These are phyloP conservation scores for Zaprionus nigranus DNA, from an alignment of 1,140 invertebrate genomes.

Conservation along the genomic window DNA sequence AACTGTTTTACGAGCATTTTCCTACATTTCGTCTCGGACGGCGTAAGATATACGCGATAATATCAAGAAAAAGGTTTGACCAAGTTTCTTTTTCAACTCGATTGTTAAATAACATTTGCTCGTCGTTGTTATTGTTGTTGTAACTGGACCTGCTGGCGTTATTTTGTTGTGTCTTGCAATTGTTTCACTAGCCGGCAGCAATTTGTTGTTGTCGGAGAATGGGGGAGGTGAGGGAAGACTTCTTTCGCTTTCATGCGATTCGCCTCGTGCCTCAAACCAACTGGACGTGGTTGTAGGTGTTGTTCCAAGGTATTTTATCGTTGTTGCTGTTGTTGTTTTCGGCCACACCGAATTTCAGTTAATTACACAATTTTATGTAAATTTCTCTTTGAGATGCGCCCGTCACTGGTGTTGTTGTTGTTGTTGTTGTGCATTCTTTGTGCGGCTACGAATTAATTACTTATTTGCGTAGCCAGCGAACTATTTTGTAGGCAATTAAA, in stretches of 20 bases:
- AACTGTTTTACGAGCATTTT: slow-evolving; percentile 56
- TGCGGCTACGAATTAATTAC: slow-evolving; percentile 73
- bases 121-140: slow-evolving; percentile 35
- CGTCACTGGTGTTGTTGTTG: slow-evolving; percentile 26
- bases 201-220: slow-evolving; percentile 35
- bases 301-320: slow-evolving; percentile 56
- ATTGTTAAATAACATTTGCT: slow-evolving; percentile 72
- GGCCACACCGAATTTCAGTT: slow-evolving; percentile 51
- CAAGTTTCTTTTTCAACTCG: slow-evolving; percentile 68
- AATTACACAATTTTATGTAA: slow-evolving; percentile 82
- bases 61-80: slow-evolving; percentile 62
- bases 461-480: slow-evolving; percentile 71
- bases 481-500: slow-evolving; percentile 78
- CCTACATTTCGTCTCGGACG: slow-evolving; percentile 19
- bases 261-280: slow-evolving; percentile 31
- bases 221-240: slow-evolving; percentile 36
- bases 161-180: slow-evolving; percentile 41
- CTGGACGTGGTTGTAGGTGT: slow-evolving; percentile 61
- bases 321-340: slow-evolving; percentile 40
- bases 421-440: slow-evolving; percentile 65
- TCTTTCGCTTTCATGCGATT: slow-evolving; percentile 59
- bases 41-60: slow-evolving; percentile 45
- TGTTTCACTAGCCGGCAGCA: slow-evolving; percentile 49
- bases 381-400: slow-evolving; percentile 65
- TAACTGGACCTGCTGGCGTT: slow-evolving; percentile 29